phyloP scores from a whole-genome alignment of 1,140 invertebrate genomes.

The Hestina assimilis region DNA sequence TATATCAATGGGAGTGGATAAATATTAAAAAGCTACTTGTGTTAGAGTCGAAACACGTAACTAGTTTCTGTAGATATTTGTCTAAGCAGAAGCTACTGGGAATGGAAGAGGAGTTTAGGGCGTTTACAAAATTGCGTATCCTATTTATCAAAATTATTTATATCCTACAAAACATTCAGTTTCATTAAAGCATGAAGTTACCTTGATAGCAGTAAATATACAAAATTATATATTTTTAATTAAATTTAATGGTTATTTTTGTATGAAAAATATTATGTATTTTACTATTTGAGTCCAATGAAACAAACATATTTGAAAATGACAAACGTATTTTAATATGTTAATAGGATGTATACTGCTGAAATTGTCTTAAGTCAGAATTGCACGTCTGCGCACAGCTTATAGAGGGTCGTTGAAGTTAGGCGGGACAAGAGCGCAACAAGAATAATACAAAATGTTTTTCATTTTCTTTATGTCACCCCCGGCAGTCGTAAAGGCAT shows the following conservation, averaged over 20 bases:
- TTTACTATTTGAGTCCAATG: too few relatives aligned
- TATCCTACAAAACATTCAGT: too few relatives aligned
- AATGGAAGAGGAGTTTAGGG: slow-evolving; percentile 44
- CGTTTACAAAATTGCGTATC: slow-evolving; percentile 22
- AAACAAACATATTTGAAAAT: not conserved
- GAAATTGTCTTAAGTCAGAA: not conserved
- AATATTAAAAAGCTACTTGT: slow-evolving; percentile 70
- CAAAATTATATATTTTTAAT: too few relatives aligned
- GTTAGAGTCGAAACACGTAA: slow-evolving; percentile 68
- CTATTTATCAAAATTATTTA: not conserved
- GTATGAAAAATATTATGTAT: too few relatives aligned
- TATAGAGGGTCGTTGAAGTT: slow-evolving; percentile 65
- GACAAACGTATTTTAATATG: not conserved
- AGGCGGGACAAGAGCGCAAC: slow-evolving; percentile 74
- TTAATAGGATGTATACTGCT: not conserved
- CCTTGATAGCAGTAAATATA: too few relatives aligned
- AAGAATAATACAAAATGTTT: slow-evolving; percentile 84
- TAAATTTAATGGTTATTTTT: too few relatives aligned
- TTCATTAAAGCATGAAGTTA: too few relatives aligned
- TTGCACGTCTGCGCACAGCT: slow-evolving; percentile 37
- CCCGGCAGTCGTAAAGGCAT: slow-evolving; percentile 89
- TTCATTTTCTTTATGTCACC: slow-evolving; percentile 93
- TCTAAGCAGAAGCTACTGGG: slow-evolving; percentile 67
- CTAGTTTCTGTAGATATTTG: slow-evolving; percentile 74
- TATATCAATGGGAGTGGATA: slow-evolving; percentile 48